These are phyloP conservation scores for Scophthalmus maximus DNA, from an alignment of 2,113 vertebrate species.

Conservation along the genomic window DNA sequence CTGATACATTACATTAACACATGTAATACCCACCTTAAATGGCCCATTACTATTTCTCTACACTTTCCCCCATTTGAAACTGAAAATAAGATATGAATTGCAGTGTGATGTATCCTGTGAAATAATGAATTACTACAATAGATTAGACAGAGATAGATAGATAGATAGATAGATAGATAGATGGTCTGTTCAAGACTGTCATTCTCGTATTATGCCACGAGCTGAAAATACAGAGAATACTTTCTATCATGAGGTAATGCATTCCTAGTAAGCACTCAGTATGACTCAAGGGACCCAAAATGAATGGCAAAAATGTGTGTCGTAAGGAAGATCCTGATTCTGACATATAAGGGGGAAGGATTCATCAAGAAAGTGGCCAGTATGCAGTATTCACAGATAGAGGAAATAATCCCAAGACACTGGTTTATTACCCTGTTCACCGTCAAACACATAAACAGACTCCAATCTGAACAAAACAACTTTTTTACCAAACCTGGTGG, in stretches of 20 bases:
- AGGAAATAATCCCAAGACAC: no score
- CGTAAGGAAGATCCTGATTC: background rate
- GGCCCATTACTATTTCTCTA: background rate
- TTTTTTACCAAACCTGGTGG: no score
- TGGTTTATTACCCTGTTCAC: no score
- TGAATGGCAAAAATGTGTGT: background rate
- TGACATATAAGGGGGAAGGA: no score
- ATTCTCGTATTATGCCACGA: background rate
- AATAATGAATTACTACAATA: constrained; percentile 6
- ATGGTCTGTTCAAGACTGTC: no score
- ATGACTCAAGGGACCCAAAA: background rate
- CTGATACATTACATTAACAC: background rate
- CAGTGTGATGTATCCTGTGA: background rate
- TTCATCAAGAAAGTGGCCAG: no score
- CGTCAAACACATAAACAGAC: no score
- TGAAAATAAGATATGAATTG: background rate
- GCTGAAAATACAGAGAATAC: background rate
- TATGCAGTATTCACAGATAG: no score
- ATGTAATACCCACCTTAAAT: background rate
- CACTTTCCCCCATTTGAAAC: background rate
- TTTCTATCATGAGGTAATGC: background rate
- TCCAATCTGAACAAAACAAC: no score
- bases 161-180: background rate
- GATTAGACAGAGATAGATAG: no score
- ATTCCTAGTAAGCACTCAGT: background rate